A percentile compares a stretch with the other conserved stretches of the same genome.
These are phyloP conservation scores for Nemurella pictetii DNA, from an alignment of 2,888 invertebrate genomes.

Conservation along the genomic window DNA sequence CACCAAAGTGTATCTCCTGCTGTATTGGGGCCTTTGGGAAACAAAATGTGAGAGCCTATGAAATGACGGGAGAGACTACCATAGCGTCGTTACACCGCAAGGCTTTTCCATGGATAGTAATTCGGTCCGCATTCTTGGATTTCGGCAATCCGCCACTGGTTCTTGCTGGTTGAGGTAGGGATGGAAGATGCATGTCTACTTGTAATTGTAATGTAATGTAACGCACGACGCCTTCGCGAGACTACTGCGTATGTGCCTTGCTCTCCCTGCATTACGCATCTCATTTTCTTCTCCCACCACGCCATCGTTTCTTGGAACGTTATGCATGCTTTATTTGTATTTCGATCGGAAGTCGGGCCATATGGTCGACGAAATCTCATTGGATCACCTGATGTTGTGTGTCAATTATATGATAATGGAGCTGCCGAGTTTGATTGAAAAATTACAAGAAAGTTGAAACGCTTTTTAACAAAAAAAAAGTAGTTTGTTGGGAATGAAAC, in stretches of 20 bases:
- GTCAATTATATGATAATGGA: background rate
- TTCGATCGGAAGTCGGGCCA: background rate
- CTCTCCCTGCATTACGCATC: background rate
- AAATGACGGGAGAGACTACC: no score
- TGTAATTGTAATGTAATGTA: no score
- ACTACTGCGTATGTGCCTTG: background rate
- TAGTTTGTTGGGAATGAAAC: background rate
- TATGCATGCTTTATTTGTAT: background rate
- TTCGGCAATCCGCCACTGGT: background rate
- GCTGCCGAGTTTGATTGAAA: background rate
- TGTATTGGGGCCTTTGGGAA: no score
- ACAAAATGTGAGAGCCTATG: no score
- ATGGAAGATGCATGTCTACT: no score
- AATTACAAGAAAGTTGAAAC: background rate
- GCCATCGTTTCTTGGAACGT: background rate
- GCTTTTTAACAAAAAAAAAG: background rate
- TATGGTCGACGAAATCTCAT: background rate
- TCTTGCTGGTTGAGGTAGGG: no score
- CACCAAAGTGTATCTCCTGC: no score
- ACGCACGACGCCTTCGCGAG: no score
- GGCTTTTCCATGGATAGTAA: no score
- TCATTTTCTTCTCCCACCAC: background rate
- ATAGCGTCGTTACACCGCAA: no score
- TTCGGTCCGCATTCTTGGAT: no score
- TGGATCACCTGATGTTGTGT: background rate